Conservation (phyloP, 2,113 vertebrate species). For the Madoqua kirkii region DNA sequence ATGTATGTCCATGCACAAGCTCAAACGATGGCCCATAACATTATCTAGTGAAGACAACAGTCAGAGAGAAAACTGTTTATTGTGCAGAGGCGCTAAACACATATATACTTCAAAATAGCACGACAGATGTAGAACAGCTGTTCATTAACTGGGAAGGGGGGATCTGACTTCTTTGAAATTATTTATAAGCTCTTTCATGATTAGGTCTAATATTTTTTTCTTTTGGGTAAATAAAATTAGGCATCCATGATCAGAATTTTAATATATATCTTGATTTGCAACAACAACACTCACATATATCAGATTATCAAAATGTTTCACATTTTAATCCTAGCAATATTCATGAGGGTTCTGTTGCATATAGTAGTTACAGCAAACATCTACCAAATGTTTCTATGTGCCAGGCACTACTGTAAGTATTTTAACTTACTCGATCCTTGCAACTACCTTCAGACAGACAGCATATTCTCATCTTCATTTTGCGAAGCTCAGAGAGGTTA, state of each 20-base stretch:
- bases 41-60: background rate
- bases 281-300: background rate
- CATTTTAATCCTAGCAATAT: background rate
- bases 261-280: conserved; percentile 17
- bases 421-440: background rate
- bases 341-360: background rate
- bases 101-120: background rate
- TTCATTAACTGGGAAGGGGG: conserved; percentile 4
- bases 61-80: conserved; percentile 1
- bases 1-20: background rate
- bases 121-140: conserved; percentile 31
- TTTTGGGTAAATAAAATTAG: conserved; percentile 40
- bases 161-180: conserved; percentile 26
- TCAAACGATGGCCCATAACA: background rate
- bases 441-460: background rate
- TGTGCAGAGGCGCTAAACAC: background rate
- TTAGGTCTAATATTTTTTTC: conserved; percentile 27
- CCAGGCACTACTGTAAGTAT: background rate
- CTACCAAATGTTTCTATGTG: background rate
- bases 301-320: conserved; percentile 7
- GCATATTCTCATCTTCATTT: background rate
- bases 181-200: conserved; percentile 33
- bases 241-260: conserved; percentile 12
- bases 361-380: background rate
- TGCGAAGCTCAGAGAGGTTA: background rate